Evolutionary conservation across 2,113 vertebrate genomes (phyloP).

Genomic region (Excalfactoria chinensis): DNA sequence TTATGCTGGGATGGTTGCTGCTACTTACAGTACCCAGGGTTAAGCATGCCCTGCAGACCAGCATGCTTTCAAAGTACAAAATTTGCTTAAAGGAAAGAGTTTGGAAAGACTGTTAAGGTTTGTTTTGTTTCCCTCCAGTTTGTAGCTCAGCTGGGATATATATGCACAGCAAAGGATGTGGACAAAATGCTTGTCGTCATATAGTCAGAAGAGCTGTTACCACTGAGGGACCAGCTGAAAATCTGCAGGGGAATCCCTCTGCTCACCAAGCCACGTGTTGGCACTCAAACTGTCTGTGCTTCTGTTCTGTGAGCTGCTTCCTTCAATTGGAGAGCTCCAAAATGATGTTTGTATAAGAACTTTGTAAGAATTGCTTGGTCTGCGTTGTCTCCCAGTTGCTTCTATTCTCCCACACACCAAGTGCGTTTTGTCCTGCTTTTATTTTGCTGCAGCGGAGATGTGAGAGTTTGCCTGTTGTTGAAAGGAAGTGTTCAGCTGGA

Average conservation of each 20-base stretch:
- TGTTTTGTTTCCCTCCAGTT: neutral
- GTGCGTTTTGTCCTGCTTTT: neutral
- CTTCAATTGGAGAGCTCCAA: neutral
- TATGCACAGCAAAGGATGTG: fast-evolving
- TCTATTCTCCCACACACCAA: neutral
- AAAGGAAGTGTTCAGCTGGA: neutral
- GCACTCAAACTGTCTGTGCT: neutral
- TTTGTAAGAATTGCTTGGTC: neutral
- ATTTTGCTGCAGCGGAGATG: neutral
- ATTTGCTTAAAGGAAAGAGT: neutral
- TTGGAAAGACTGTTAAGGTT: neutral
- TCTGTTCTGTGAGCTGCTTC: neutral
- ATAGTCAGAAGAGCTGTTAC: neutral
- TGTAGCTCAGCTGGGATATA: neutral
- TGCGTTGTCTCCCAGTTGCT: constrained; percentile 1
- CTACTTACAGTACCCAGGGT: fast-evolving
- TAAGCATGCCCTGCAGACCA: neutral
- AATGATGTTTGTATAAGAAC: neutral
- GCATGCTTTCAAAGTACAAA: neutral
- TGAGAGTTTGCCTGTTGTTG: neutral
- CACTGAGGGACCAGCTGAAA: fast-evolving
- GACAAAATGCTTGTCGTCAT: neutral
- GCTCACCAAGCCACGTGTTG: fast-evolving
- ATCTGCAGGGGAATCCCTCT: neutral
- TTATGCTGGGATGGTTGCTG: fast-evolving